These are phyloP conservation scores for Dinoponera quadriceps DNA, from an alignment of 1,140 invertebrate species.

Conservation along the genomic window DNA sequence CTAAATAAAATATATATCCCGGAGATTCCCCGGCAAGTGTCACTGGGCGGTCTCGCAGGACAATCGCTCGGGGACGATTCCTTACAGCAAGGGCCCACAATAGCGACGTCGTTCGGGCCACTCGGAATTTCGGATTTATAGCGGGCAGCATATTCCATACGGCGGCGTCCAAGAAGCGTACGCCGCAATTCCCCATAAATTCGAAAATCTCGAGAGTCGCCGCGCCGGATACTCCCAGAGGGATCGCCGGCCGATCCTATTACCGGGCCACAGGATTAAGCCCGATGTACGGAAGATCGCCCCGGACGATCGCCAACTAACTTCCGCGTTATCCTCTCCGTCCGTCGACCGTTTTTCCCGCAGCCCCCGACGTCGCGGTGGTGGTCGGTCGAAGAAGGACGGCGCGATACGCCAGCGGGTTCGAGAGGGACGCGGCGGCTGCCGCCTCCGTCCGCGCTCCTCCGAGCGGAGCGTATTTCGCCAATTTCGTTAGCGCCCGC, in stretches of 20 bases:
- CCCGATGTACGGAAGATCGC: conserved; percentile 57
- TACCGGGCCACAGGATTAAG: conserved; percentile 60
- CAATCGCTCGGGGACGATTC: conserved; percentile 48
- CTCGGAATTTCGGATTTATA: conserved; percentile 59
- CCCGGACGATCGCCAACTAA: conserved; percentile 60
- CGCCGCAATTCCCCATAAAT: conserved; percentile 59
- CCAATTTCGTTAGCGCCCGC: conserved; percentile 73
- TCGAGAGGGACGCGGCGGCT: conserved; percentile 24
- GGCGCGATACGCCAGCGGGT: conserved; percentile 43
- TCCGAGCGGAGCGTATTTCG: conserved; percentile 68
- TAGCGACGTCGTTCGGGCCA: conserved; percentile 47
- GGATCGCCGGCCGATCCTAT: conserved; percentile 58
- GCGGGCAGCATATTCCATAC: conserved; percentile 54
- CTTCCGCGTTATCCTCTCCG: conserved; percentile 59
- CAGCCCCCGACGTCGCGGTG: conserved; percentile 26
- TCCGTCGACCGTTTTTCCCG: conserved; percentile 52
- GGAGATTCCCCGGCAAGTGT: conserved; percentile 33
- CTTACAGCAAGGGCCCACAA: conserved; percentile 42
- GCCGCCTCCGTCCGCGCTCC: conserved; percentile 29
- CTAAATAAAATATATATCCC: conserved; percentile 51
- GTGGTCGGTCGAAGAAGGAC: conserved; percentile 45
- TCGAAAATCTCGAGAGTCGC: conserved; percentile 61
- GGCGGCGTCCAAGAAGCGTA: conserved; percentile 50
- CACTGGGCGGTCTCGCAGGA: conserved; percentile 51
- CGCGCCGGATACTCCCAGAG: conserved; percentile 57